Conservation (phyloP, 2,888 invertebrate species). For the Catocala sponsa region DNA sequence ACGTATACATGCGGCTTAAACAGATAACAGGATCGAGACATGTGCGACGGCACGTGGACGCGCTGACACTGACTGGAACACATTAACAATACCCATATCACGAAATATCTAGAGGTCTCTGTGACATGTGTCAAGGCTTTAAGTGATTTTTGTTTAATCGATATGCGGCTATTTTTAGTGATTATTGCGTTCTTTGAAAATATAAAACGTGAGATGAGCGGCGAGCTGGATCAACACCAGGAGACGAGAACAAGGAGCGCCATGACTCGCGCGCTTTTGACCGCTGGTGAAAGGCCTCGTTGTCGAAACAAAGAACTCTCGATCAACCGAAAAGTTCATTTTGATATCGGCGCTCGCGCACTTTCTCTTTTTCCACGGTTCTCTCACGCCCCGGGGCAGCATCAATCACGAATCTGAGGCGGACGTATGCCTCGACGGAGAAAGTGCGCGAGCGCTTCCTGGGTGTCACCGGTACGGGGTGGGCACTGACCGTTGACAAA, state of each 20-base stretch:
- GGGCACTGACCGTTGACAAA: slow-evolving; percentile 92
- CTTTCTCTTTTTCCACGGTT: slow-evolving; percentile 77
- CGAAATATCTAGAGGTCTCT: slow-evolving; percentile 18
- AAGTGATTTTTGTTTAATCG: slow-evolving; percentile 8
- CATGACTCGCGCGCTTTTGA: slow-evolving; percentile 22
- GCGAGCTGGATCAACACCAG: neutral
- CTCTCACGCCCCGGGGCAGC: slow-evolving; percentile 55
- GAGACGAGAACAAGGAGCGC: slow-evolving; percentile 12
- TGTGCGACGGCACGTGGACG: slow-evolving; percentile 36
- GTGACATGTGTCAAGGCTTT: slow-evolving; percentile 29
- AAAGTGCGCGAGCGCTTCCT: slow-evolving; percentile 69
- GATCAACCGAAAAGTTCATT: slow-evolving; percentile 72
- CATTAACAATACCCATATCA: slow-evolving; percentile 19
- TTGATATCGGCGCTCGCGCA: slow-evolving; percentile 73
- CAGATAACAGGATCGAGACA: slow-evolving; percentile 32
- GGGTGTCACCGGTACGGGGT: slow-evolving; percentile 39
- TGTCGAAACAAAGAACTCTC: slow-evolving; percentile 74
- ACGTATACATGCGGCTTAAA: slow-evolving; percentile 38
- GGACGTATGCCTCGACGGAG: slow-evolving; percentile 53
- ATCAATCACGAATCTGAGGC: slow-evolving; percentile 50
- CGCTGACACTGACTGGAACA: slow-evolving; percentile 15
- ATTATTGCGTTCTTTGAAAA: too few species aligned
- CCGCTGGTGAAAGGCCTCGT: slow-evolving; percentile 63
- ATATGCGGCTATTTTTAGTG: too few species aligned
- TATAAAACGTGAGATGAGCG: too few species aligned